phyloP scores from a whole-genome alignment of 2,113 vertebrate species.

The Catharus bicknelli region DNA sequence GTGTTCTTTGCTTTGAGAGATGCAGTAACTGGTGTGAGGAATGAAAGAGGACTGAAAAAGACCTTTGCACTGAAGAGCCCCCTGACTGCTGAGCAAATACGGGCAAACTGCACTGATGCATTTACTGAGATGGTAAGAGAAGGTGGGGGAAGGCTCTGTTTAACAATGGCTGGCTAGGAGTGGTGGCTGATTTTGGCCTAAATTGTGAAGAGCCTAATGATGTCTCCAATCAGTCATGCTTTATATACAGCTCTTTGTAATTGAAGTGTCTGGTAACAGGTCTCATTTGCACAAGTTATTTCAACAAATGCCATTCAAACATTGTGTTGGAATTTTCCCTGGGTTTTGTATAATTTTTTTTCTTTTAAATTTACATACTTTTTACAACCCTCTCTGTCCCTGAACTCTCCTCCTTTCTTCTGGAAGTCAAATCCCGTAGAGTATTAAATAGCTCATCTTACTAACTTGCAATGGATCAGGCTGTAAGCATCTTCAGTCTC shows the following conservation, averaged over 20 bases:
- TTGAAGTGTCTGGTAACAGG: neutral
- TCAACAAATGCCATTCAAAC: neutral
- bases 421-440: neutral
- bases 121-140: slow-evolving; percentile 78
- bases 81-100: slow-evolving; percentile 75
- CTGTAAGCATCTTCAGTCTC: neutral
- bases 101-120: slow-evolving; percentile 73
- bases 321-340: neutral
- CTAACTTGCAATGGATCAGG: neutral
- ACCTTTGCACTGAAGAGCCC: slow-evolving; percentile 79
- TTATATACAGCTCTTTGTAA: neutral
- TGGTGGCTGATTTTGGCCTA: neutral
- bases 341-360: neutral
- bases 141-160: neutral
- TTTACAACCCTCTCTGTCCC: neutral
- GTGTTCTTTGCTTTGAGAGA: slow-evolving; percentile 85
- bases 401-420: neutral
- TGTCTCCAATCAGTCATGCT: neutral
- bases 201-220: neutral
- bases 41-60: slow-evolving; percentile 69
- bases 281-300: neutral
- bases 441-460: neutral
- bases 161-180: neutral
- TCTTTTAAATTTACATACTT: neutral
- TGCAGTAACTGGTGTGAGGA: slow-evolving; percentile 68